Conservation (phyloP, 1,140 invertebrate species). For the Brachystomella parvula region DNA sequence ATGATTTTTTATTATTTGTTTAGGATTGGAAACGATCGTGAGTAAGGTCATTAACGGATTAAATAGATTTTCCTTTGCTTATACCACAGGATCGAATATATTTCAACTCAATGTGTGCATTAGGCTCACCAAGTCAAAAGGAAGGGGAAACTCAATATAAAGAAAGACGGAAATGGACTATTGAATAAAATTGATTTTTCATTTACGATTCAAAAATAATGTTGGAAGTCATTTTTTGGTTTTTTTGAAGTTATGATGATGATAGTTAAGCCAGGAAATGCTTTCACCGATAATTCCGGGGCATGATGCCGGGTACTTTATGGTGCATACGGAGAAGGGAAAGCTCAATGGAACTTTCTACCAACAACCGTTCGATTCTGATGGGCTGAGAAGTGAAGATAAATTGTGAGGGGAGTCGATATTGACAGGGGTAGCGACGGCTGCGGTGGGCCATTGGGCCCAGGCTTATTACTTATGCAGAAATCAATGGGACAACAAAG, state of each 20-base stretch:
- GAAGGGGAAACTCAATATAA: background rate
- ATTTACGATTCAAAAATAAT: background rate
- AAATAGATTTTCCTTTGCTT: too few relatives aligned
- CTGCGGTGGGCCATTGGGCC: background rate
- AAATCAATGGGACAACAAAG: background rate
- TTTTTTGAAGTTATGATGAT: too few relatives aligned
- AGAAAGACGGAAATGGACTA: background rate
- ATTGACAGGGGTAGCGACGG: background rate
- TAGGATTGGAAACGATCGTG: too few relatives aligned
- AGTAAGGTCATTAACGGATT: too few relatives aligned
- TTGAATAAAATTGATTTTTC: background rate
- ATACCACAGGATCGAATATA: too few relatives aligned
- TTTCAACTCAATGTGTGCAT: too few relatives aligned
- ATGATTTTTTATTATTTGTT: too few relatives aligned
- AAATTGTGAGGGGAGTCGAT: background rate
- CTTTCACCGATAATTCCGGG: too few relatives aligned
- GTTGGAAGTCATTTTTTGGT: background rate
- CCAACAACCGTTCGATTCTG: background rate
- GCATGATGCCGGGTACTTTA: background rate
- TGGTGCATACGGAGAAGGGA: background rate
- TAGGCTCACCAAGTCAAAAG: too few relatives aligned
- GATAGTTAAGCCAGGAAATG: too few relatives aligned
- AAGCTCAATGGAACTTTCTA: background rate
- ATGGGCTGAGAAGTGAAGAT: background rate
- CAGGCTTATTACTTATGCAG: background rate